These are phyloP conservation scores for Zoanthus sansibaricus DNA, from an alignment of 92 coral and sea anemone species.

Conservation along the genomic window DNA sequence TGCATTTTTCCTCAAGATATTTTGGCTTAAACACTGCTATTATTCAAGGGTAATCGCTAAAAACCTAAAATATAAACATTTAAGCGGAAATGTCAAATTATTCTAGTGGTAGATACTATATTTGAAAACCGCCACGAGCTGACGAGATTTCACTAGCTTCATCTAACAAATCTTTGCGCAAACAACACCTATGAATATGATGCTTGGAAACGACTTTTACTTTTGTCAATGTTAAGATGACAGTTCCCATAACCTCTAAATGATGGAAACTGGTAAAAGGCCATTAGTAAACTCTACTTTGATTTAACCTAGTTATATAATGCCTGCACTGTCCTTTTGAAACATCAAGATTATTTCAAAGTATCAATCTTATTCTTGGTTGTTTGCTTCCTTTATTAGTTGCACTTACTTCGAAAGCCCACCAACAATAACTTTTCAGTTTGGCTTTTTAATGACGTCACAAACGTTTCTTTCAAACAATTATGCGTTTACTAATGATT, in stretches of 20 bases:
- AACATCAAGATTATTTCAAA: background rate
- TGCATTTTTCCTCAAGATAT: too few species aligned
- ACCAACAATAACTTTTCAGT: too few species aligned
- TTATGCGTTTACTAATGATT: too few species aligned
- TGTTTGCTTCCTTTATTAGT: too few species aligned
- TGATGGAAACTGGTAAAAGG: background rate
- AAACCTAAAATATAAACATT: too few species aligned
- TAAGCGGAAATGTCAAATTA: too few species aligned
- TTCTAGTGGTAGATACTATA: background rate
- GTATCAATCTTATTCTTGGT: background rate
- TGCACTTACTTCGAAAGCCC: too few species aligned
- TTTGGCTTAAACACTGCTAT: too few species aligned
- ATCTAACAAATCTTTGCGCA: background rate
- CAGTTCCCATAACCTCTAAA: background rate
- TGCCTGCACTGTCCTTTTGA: background rate
- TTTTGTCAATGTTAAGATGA: background rate
- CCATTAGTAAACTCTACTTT: background rate
- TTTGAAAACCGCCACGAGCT: background rate
- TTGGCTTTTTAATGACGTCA: too few species aligned
- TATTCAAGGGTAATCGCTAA: too few species aligned
- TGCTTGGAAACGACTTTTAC: background rate
- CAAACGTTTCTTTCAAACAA: too few species aligned
- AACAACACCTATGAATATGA: background rate
- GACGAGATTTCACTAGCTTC: background rate
- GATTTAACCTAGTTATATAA: background rate